Base-by-base conservation (phyloP, 2,888 invertebrate species). In the Drosophila anceps region DNA sequence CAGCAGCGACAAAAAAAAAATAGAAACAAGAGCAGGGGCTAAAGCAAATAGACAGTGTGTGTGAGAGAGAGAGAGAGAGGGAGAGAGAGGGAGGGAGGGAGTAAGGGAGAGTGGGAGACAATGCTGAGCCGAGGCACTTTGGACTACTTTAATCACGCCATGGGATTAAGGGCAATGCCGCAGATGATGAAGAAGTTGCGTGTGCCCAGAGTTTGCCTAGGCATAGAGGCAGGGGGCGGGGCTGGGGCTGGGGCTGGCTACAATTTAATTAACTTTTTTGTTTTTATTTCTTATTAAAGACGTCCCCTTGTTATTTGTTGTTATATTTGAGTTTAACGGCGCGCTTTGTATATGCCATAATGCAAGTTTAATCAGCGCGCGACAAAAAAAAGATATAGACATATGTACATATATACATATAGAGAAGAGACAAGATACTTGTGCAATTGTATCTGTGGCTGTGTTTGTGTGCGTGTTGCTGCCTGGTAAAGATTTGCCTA, bases 201-300 rank as follows among this genome's bases (percentile, higher is more conserved):
- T 88, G 90, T 75, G 67, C 71, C 50, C 54, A 62, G 74, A 73
- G 58, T 61, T 51, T 35, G 54, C 31, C 31, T 10, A n/a, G 37
- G 24, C 24, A 41, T 4, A 2, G 29, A 5, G 13, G 8, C 5
- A 1, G 31, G 18, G 13, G 1, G 12, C n/a, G 31, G n/a, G 41
- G 44, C 9, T 29, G 62, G 8, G 61, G 41, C 20, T 33, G 24
- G 27, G 37, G 76, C 67, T 75, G 84, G 76, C 75, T 86, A 90
- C 90, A 90, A 90, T 91, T 90, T 90, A 90, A 90, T 90, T 90
- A 91, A 89, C 82, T 91, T 91, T 91, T 91, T 85, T 82, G 76
- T 73, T 75, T 74, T 72, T 80, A 75, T 77, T 84, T 86, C 76
- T 74, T 86, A 82, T 88, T 88, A 85, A 86, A 90, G 84, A 69